These are phyloP conservation scores for Hydrozoanthus gracilis DNA, from an alignment of 92 coral and sea anemone genomes.

Conservation along the genomic window DNA sequence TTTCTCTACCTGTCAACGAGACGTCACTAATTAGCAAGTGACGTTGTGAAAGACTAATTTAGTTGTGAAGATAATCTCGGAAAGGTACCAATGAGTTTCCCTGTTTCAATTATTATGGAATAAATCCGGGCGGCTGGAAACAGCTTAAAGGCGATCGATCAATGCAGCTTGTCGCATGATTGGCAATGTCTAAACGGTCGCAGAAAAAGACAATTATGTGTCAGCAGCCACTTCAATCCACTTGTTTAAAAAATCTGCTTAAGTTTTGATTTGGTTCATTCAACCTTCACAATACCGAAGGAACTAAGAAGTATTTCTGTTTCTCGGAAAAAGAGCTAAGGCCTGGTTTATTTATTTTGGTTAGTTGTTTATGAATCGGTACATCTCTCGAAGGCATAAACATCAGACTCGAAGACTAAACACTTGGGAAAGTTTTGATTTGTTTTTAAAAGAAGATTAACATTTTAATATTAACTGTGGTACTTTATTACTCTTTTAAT, in stretches of 20 bases:
- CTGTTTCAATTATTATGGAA: slow-evolving; percentile 33
- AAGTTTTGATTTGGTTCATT: slow-evolving; percentile 1
- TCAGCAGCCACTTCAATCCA: neutral
- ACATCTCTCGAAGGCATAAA: neutral
- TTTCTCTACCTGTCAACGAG: slow-evolving; percentile 81
- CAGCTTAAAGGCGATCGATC: slow-evolving; percentile 34
- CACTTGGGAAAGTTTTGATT: neutral
- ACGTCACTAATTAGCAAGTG: slow-evolving; percentile 86
- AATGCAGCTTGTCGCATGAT: slow-evolving; percentile 12
- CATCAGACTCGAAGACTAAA: neutral
- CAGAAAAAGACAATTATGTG: neutral
- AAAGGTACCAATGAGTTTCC: slow-evolving; percentile 40
- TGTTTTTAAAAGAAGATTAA: too few relatives aligned
- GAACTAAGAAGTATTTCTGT: neutral
- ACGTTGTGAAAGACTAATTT: slow-evolving; percentile 69
- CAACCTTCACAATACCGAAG: neutral
- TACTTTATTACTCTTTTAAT: neutral
- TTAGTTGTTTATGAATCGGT: neutral
- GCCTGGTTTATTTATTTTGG: neutral
- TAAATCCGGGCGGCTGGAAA: slow-evolving; percentile 41
- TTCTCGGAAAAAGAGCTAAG: neutral
- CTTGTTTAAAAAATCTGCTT: neutral
- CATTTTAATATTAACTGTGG: neutral
- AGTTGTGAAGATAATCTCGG: slow-evolving; percentile 45
- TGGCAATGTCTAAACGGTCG: slow-evolving; percentile 2